Evolutionary conservation across 2,888 invertebrate species (phyloP).

Genomic region (Chelonus formosanus): DNA sequence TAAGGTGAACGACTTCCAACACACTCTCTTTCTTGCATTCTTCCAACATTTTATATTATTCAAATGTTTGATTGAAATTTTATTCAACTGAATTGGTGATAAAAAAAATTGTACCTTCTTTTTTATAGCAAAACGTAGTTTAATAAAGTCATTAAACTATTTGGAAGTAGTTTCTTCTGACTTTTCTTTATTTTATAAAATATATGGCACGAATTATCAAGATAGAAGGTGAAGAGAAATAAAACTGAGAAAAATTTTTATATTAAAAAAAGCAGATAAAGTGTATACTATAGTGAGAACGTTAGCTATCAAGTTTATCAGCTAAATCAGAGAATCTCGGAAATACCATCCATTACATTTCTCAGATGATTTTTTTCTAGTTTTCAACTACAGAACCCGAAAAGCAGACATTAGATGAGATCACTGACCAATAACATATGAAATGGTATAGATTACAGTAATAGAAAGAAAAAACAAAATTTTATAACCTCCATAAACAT

Average conservation of each 20-base stretch:
- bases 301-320: constrained; percentile 1
- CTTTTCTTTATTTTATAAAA: background rate
- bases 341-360: constrained; percentile 7
- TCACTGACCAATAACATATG: background rate
- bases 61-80: too few species aligned
- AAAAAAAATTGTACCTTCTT: too few species aligned
- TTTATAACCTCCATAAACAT: constrained; percentile 18
- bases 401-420: background rate
- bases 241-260: too few species aligned
- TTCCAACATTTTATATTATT: too few species aligned
- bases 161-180: background rate
- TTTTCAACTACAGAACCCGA: background rate
- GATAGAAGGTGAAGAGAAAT: constrained; percentile 27
- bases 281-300: too few species aligned
- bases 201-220: constrained; percentile 22
- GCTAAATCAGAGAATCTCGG: background rate
- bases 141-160: too few species aligned
- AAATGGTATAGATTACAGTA: background rate
- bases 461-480: background rate
- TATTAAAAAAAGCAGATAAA: too few species aligned
- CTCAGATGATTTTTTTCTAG: background rate
- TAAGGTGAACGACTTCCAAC: too few species aligned
- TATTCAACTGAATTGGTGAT: too few species aligned
- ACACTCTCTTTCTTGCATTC: too few species aligned
- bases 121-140: too few species aligned